phyloP scores from a whole-genome alignment of 2,797 vertebrate genomes.

The Alosa sapidissima region DNA sequence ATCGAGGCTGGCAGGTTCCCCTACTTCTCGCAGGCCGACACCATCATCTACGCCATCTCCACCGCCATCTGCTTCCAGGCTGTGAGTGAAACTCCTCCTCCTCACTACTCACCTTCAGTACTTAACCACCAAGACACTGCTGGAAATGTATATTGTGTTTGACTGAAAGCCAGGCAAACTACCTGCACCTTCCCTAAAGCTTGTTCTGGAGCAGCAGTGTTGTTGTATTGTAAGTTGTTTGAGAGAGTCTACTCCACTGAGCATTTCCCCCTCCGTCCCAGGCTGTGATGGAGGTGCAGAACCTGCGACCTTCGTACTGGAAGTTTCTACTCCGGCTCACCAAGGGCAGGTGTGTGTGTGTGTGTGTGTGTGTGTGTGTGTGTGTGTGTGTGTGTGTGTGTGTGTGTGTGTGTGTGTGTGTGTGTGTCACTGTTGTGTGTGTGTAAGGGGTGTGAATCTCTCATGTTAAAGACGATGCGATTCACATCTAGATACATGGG shows the following conservation, averaged over 20 bases:
- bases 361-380: conserved; percentile 7
- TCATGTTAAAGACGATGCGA: too few relatives aligned
- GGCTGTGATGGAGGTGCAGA: conserved; percentile 98
- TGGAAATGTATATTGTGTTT: not conserved
- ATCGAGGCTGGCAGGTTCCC: conserved; percentile 94
- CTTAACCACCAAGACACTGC: not conserved
- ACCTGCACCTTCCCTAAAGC: too few relatives aligned
- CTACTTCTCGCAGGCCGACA: conserved; percentile 95
- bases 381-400: not conserved
- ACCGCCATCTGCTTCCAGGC: conserved; percentile 98
- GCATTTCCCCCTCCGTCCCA: conserved; percentile 54
- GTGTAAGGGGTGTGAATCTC: too few relatives aligned
- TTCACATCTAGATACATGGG: too few relatives aligned
- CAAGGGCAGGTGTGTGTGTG: conserved; percentile 85
- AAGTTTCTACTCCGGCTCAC: conserved; percentile 94
- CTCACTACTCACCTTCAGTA: not conserved
- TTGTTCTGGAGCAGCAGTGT: not conserved
- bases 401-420: not conserved
- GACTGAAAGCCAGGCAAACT: too few relatives aligned
- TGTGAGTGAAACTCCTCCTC: conserved; percentile 73
- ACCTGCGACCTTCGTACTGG: conserved; percentile 96
- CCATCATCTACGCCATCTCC: conserved; percentile 91
- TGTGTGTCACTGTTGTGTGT: not conserved
- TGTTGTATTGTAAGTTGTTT: not conserved
- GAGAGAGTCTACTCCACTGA: not conserved